Percentiles rank a stretch among this genome's conserved stretches.
phyloP scores from a whole-genome alignment of 2,797 vertebrate genomes.

The Hypotaenidia philippensis region DNA sequence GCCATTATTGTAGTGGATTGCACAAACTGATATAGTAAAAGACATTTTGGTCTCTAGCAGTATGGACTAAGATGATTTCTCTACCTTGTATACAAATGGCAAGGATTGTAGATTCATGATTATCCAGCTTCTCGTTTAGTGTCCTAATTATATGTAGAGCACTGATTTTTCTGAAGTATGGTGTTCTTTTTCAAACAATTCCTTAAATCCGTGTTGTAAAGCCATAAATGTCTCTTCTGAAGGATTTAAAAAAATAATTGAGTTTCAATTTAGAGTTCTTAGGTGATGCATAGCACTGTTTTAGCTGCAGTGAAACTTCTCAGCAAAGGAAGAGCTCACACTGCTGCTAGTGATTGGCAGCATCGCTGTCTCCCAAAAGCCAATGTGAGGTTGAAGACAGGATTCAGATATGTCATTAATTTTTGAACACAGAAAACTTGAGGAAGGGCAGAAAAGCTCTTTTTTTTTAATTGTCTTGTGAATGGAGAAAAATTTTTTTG shows the following conservation, averaged over 20 bases:
- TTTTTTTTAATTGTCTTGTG: not conserved
- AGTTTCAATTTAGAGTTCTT: not conserved
- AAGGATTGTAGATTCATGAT: not conserved
- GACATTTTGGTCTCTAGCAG: not conserved
- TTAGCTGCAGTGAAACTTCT: not conserved
- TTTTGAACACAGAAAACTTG: not conserved
- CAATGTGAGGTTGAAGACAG: not conserved
- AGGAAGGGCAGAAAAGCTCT: not conserved
- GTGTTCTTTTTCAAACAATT: not conserved
- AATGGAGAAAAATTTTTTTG: fast-evolving
- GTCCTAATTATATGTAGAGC: not conserved
- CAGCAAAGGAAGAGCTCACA: not conserved
- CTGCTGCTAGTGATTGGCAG: not conserved
- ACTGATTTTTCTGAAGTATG: not conserved
- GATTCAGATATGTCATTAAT: not conserved
- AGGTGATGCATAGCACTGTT: not conserved
- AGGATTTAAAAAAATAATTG: not conserved
- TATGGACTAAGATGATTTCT: not conserved
- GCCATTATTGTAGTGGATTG: not conserved
- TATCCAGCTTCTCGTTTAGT: not conserved
- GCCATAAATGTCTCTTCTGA: not conserved
- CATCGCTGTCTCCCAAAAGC: not conserved
- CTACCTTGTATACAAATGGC: not conserved
- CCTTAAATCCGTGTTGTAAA: not conserved
- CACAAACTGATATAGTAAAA: not conserved